phyloP scores from a whole-genome alignment of 2,113 vertebrate species.

The Chloropsis hardwickii region DNA sequence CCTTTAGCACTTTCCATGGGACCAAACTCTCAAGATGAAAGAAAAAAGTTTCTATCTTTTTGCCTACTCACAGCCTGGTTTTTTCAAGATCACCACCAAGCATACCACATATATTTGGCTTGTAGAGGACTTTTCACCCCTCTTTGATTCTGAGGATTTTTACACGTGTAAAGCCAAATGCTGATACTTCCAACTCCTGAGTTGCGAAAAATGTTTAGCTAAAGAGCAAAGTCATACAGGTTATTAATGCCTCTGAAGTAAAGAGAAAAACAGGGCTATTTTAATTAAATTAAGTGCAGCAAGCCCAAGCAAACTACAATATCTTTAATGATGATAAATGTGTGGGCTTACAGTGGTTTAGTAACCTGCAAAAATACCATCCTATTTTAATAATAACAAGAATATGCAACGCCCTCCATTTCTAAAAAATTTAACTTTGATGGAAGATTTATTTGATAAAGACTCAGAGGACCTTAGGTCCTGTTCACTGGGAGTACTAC shows the following conservation, averaged over 20 bases:
- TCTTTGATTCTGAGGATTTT: not conserved
- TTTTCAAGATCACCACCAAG: not conserved
- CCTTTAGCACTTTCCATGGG: not conserved
- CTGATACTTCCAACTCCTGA: not conserved
- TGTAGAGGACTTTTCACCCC: fast-evolving
- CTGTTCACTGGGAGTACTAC: not conserved
- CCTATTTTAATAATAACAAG: not conserved
- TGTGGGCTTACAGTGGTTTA: not conserved
- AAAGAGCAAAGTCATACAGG: not conserved
- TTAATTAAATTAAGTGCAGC: not conserved
- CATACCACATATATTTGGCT: not conserved
- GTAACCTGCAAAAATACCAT: not conserved
- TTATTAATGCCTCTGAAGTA: not conserved
- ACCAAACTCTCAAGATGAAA: not conserved
- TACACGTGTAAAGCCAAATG: not conserved
- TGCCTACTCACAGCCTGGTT: not conserved
- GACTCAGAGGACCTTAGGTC: not conserved
- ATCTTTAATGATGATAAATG: not conserved
- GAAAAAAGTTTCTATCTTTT: not conserved
- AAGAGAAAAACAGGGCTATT: not conserved
- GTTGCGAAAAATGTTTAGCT: not conserved
- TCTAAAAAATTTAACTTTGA: not conserved
- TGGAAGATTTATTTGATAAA: not conserved
- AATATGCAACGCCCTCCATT: not conserved
- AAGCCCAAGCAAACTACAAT: not conserved